These are phyloP conservation scores for Onychostruthus taczanowskii DNA, from an alignment of 2,113 vertebrate genomes.

Conservation along the genomic window DNA sequence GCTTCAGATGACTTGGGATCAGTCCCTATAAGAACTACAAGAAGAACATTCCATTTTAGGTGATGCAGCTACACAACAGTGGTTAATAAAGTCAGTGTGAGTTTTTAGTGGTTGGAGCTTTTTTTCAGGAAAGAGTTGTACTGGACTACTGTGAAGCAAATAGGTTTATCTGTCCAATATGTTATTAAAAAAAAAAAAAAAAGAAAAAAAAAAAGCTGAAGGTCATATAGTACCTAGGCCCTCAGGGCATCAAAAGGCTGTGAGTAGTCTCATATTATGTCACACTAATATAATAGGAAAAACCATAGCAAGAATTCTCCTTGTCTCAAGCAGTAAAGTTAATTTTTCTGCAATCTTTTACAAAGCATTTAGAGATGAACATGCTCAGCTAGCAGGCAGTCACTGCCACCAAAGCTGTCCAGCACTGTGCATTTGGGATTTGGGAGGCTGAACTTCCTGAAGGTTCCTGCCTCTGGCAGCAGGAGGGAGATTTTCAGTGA, in stretches of 20 bases:
- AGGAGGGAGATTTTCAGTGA: background rate
- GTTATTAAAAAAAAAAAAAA: background rate
- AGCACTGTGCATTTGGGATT: accelerated
- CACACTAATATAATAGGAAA: background rate
- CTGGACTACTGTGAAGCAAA: background rate
- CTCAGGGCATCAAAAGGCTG: background rate
- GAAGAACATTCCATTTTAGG: constrained; percentile 35
- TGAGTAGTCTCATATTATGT: background rate
- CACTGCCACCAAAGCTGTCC: background rate
- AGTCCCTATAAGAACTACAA: background rate
- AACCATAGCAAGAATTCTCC: background rate
- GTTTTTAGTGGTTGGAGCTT: background rate
- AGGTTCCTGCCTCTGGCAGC: background rate
- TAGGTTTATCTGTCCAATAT: background rate
- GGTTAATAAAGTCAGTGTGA: constrained; percentile 9
- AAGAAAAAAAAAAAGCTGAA: background rate
- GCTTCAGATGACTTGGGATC: constrained; percentile 37
- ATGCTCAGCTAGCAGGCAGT: background rate
- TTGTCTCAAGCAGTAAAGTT: background rate
- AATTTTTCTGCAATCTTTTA: background rate
- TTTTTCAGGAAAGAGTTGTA: background rate
- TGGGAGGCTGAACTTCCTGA: background rate
- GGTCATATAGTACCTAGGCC: background rate
- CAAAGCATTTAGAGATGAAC: background rate
- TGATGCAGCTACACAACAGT: background rate